Percentiles rank a stretch among this genome's conserved stretches.
Evolutionary conservation across 2,113 vertebrate genomes (phyloP).

Genomic region (Ariopsis seemanni): DNA sequence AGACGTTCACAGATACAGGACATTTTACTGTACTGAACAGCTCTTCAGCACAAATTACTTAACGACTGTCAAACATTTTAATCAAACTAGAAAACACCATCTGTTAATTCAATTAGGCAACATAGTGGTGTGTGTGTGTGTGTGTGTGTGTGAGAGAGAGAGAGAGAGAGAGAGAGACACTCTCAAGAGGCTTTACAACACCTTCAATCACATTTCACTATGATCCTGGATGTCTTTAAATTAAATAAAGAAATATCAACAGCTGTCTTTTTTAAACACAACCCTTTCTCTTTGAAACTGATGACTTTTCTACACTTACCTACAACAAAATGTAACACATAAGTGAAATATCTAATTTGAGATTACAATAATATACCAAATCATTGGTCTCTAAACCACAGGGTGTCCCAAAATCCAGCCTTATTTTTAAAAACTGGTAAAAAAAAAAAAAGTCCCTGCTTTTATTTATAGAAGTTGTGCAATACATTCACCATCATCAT

Average conservation of each 20-base stretch:
- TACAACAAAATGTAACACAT: background rate
- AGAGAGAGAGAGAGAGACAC: no score
- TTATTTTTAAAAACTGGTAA: background rate
- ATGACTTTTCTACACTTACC: background rate
- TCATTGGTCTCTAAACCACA: background rate
- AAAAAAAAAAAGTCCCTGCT: background rate
- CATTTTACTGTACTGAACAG: background rate
- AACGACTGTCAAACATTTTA: slow-evolving; percentile 17
- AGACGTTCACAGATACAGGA: background rate
- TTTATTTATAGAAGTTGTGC: background rate
- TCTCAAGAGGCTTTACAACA: background rate
- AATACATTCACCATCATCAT: background rate
- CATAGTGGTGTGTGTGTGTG: background rate
- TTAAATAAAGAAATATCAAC: background rate
- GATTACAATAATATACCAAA: no score
- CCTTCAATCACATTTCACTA: background rate
- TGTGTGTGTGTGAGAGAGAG: background rate
- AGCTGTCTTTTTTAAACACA: background rate
- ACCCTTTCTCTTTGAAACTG: background rate
- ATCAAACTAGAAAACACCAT: slow-evolving; percentile 25
- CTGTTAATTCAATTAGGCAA: slow-evolving; percentile 35
- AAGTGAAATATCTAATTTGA: background rate
- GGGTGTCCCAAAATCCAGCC: background rate
- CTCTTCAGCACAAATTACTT: slow-evolving; percentile 5
- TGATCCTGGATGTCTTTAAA: background rate